Conservation (phyloP, 2,113 vertebrate species). For the Mungos mungo region DNA sequence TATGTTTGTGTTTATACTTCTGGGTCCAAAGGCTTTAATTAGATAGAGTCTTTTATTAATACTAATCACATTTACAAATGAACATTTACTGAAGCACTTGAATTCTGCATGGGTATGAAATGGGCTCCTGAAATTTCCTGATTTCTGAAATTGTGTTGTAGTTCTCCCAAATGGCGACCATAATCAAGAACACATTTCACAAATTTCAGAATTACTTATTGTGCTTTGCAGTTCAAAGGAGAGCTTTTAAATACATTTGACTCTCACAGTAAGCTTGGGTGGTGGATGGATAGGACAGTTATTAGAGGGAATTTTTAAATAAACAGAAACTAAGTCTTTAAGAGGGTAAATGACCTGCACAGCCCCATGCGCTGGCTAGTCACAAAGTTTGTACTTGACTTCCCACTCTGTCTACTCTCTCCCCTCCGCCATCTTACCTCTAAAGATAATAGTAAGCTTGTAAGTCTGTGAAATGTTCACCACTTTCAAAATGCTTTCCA, state of each 20-base stretch:
- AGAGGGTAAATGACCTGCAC: not conserved
- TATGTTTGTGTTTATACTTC: not conserved
- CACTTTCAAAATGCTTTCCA: constrained; percentile 54
- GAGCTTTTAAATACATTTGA: not conserved
- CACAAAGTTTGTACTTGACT: not conserved
- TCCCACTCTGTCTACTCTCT: not conserved
- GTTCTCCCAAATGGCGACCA: not conserved
- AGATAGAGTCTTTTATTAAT: not conserved
- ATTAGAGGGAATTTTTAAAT: not conserved
- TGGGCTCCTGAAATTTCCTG: not conserved
- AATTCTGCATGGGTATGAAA: not conserved
- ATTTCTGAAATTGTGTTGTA: not conserved
- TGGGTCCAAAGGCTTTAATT: not conserved
- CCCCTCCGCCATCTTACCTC: not conserved
- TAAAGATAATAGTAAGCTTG: constrained; percentile 52
- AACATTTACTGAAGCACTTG: not conserved
- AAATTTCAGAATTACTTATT: constrained; percentile 26
- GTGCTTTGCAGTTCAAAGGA: constrained; percentile 13
- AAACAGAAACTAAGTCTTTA: not conserved
- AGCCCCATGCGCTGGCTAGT: not conserved
- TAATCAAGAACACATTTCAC: not conserved
- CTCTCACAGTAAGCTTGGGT: not conserved
- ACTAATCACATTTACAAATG: not conserved
- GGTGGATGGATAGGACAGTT: not conserved
- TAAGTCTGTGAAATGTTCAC: constrained; percentile 38